Percentiles rank a stretch among this genome's conserved stretches.
Conservation (phyloP, 2,113 vertebrate genomes). For the Hiodon tergisus region DNA sequence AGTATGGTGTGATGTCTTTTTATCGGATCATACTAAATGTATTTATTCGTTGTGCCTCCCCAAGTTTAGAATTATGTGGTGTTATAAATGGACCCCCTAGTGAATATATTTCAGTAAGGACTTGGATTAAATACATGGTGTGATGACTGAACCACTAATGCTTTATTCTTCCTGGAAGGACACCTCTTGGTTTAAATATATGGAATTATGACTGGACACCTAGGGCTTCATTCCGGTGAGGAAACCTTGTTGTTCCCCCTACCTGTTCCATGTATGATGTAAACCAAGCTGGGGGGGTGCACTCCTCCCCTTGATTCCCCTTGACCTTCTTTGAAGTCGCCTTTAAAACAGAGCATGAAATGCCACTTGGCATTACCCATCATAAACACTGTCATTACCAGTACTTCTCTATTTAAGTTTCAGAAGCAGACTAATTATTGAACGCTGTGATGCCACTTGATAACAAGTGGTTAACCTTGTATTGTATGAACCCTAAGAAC, state of each 20-base stretch:
- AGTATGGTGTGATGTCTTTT: no score
- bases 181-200: background rate
- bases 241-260: constrained; percentile 33
- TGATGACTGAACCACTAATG: no score
- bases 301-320: constrained; percentile 61
- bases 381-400: background rate
- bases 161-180: no score
- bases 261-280: constrained; percentile 88
- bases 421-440: background rate
- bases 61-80: no score
- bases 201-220: background rate
- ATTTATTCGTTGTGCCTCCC: no score
- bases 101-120: no score
- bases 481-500: no score
- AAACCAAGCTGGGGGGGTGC: constrained; percentile 88
- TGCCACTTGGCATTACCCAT: background rate
- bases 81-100: no score
- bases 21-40: no score
- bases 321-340: constrained; percentile 59
- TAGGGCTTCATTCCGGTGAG: background rate
- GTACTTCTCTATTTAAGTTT: background rate
- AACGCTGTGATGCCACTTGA: background rate
- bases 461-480: no score
- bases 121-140: no score
- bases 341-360: constrained; percentile 36